A percentile compares a stretch with the other conserved stretches of the same genome.
Evolutionary conservation across 2,888 invertebrate species (phyloP).

Genomic region (Podabrus alpinus): DNA sequence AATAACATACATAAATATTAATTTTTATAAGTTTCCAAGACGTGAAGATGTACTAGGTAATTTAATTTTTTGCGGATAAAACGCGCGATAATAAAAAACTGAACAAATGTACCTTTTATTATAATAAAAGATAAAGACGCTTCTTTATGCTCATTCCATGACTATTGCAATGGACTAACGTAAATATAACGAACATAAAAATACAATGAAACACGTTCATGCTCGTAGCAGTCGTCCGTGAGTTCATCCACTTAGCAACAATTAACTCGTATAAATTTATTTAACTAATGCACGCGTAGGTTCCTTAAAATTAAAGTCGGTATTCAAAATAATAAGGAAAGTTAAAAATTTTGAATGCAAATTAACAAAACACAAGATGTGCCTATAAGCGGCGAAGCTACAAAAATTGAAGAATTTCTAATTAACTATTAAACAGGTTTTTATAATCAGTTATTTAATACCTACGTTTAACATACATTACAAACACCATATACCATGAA

Average conservation of each 20-base stretch:
- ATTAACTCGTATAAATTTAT: background rate
- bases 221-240: background rate
- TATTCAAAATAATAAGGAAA: background rate
- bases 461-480: background rate
- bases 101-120: background rate
- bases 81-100: background rate
- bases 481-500: background rate
- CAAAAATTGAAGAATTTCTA: background rate
- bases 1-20: too few species aligned
- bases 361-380: background rate
- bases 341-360: background rate
- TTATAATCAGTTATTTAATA: background rate
- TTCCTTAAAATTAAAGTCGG: background rate
- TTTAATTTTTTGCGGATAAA: background rate
- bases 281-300: background rate
- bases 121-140: background rate
- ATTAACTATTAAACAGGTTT: background rate
- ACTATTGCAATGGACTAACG: background rate
- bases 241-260: background rate
- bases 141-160: background rate
- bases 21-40: background rate
- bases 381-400: background rate
- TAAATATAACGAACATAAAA: background rate
- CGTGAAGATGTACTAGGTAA: too few species aligned
- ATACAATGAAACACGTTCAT: background rate